A percentile compares a stretch with the other conserved stretches of the same genome.
Conservation (phyloP, 2,113 vertebrate genomes). For the Paraplagusia blochii region DNA sequence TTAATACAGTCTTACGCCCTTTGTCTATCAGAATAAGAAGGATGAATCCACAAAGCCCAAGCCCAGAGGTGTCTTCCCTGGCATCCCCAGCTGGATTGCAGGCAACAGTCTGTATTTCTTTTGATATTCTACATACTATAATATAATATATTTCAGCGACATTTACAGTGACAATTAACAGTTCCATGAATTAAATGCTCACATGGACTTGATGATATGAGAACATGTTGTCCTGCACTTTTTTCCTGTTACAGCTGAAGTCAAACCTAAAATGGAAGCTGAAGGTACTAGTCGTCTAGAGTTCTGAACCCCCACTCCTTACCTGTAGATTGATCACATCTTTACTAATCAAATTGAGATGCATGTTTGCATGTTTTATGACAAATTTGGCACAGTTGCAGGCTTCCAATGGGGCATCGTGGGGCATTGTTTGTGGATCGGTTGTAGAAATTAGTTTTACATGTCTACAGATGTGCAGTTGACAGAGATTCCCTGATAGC, state of each 20-base stretch:
- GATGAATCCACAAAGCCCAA: conserved; percentile 77
- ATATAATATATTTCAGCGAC: not conserved
- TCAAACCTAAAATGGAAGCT: conserved; percentile 77
- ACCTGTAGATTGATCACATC: conserved; percentile 50
- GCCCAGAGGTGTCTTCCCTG: conserved; percentile 69
- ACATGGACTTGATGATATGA: conserved; percentile 39
- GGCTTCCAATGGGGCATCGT: conserved; percentile 22
- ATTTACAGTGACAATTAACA: not conserved
- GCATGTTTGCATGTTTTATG: conserved; percentile 75
- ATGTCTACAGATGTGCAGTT: no score
- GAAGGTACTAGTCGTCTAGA: conserved; percentile 79
- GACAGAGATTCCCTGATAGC: conserved; percentile 22
- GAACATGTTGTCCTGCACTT: conserved; percentile 68
- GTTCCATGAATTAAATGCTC: conserved; percentile 1
- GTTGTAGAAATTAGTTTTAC: conserved; percentile 7
- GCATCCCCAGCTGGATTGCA: conserved; percentile 79
- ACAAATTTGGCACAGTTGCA: conserved; percentile 35
- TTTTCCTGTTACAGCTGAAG: conserved; percentile 79
- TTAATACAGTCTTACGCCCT: no score
- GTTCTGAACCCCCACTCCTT: conserved; percentile 23
- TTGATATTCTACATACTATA: not conserved
- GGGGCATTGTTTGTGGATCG: conserved; percentile 17
- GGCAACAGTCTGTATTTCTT: conserved; percentile 60
- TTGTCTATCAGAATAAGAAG: conserved; percentile 70
- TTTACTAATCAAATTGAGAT: conserved; percentile 67